Base-by-base conservation (phyloP, 1,140 invertebrate genomes). In the Temnothorax longispinosus region DNA sequence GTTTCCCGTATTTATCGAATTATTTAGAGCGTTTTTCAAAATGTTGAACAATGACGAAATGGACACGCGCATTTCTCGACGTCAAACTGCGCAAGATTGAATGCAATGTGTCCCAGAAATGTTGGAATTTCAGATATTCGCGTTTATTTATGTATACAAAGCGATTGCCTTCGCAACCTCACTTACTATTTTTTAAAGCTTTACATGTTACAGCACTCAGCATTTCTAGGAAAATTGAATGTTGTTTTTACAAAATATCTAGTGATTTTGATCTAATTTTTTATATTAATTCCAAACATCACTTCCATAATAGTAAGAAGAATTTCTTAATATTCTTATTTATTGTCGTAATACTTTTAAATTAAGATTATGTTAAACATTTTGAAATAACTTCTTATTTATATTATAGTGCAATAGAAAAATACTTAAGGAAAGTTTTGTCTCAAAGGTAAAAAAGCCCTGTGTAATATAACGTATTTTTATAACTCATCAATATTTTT, bases 1-100 rank as follows among this genome's bases (percentile, higher is more conserved):
- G 52, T 54, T 82, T 41, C 44, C 27, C 47, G 21, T 69, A 81
- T 82, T 82, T 47, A 32, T 41, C 64, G 10, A 71, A 81, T 82
- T 82, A 72, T 54, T 4, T 7, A 32, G 27, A 47, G 47, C n/a
- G 35, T 74, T 74, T 84, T 84, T 72, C 7, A 27, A 38, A 35
- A 74, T 13, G 41, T 38, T 41, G n/a, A 75, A 74, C 54, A 62
- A 74, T 32, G 27, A 35, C 13, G 11, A 54, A 50, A 62, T 32
- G 7, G 10, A 82, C n/a, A 47, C 13, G 18, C 27, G 15, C 41
- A 27, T 44, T 41, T 35, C 27, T 32, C 11, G 15, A 71, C 21
- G 18, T 62, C 2, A 75, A 60, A 84, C 11, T 18, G n/a, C 52
- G 60, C 13, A 60, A 60, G 4, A 84, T 62, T 75, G 27, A 75